Evolutionary conservation across 2,888 invertebrate species (phyloP), one percentile per base, ranked within the genome.

Genomic region (Pammene aurita): DNA sequence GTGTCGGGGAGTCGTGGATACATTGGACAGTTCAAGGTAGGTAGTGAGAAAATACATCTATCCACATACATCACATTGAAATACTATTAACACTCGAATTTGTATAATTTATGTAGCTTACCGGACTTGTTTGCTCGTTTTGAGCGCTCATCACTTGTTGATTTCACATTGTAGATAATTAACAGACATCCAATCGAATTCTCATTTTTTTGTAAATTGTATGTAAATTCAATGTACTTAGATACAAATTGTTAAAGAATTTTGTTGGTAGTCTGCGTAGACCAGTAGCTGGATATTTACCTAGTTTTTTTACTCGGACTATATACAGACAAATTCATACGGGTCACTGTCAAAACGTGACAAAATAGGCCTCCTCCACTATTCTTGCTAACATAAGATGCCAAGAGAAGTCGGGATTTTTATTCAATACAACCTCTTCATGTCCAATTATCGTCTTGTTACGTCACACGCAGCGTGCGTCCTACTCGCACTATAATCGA

Each of bases 61-160:
- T 18, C 26, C 42, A 58, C 42, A 44, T 56, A 56, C 1, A 11
- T 58, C 42, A 58, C 58, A 44, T 44, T 44, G n/a, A 26, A 58
- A 44, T 44, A 58, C 58, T 6, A 41, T 58, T 26, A 58, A 42
- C 38, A 57, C 57, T 34, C n/a, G 13, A 57, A 57, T 44, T 26
- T 7, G 13, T 14, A 14, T 55, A 10, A 42, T 16, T 54, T 4
- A 34, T n/a, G 13, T 34, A 13, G 2, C 7, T 34, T 34, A 4
- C 1, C n/a, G 54, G 6, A 14, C 46, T 42, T 9, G 14, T 14
- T 46, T 1, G 26, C 26, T 26, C 26, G 26, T 26, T 26, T 26
- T 26, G 26, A 38, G 38, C 38, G 38, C 9, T 38, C 38, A 38
- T 2, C 4, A 26, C 26, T 2, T n/a, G n/a, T n/a, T n/a, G n/a